A percentile compares a stretch with the other conserved stretches of the same genome.
phyloP scores from a whole-genome alignment of 2,113 vertebrate species.

The Pseudorectes ferrugineus region DNA sequence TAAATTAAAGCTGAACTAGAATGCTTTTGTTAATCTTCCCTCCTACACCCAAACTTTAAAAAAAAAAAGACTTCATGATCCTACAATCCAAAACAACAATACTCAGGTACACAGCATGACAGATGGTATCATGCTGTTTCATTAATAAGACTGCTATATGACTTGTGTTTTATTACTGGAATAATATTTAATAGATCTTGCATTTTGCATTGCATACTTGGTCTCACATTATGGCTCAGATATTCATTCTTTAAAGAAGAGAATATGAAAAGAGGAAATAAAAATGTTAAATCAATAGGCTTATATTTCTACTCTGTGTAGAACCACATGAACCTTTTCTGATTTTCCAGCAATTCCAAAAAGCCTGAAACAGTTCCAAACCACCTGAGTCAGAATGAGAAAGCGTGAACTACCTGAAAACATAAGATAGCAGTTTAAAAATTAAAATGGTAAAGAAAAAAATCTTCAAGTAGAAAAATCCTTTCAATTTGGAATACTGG shows the following conservation, averaged over 20 bases:
- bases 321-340: neutral
- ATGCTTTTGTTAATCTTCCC: neutral
- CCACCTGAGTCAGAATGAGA: neutral
- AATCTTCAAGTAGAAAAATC: neutral
- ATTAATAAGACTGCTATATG: neutral
- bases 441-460: neutral
- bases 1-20: neutral
- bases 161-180: neutral
- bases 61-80: neutral
- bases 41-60: neutral
- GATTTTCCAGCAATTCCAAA: neutral
- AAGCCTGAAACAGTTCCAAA: conserved; percentile 13
- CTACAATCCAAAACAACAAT: neutral
- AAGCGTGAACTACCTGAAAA: neutral
- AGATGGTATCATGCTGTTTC: neutral
- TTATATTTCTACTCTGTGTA: neutral
- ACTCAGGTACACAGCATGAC: neutral
- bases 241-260: conserved; percentile 15
- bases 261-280: conserved; percentile 11
- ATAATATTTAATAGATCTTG: neutral
- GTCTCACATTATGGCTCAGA: neutral
- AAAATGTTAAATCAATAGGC: neutral
- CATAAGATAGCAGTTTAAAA: neutral
- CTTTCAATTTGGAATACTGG: neutral
- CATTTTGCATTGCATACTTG: neutral